These are phyloP conservation scores for Tricholaema leucomelas DNA, from an alignment of 2,113 vertebrate species.

Conservation along the genomic window DNA sequence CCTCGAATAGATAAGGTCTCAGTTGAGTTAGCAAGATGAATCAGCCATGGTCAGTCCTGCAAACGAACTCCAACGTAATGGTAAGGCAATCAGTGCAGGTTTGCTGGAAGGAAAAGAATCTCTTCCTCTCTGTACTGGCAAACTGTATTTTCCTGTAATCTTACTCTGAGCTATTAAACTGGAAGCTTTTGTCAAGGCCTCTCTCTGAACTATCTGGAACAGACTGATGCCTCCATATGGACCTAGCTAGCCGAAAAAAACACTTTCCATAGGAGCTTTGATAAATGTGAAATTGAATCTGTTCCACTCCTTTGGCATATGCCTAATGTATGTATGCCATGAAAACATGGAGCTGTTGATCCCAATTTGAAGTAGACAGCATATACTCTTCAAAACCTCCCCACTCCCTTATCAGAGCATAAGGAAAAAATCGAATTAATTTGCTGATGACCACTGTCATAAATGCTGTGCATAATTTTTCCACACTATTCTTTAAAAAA, in stretches of 20 bases:
- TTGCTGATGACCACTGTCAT: not conserved
- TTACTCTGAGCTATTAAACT: not conserved
- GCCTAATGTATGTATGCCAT: rapidly evolving
- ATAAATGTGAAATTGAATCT: not conserved
- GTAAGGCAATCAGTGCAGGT: not conserved
- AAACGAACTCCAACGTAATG: not conserved
- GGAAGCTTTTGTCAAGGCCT: not conserved
- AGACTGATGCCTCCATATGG: not conserved
- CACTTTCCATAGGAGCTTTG: not conserved
- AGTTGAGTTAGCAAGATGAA: not conserved
- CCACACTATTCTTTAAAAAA: not conserved
- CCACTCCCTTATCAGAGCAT: not conserved
- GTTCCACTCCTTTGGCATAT: not conserved
- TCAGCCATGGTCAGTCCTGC: not conserved
- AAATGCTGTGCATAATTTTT: not conserved
- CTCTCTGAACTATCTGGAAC: not conserved
- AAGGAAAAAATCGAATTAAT: not conserved
- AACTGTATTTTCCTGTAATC: not conserved
- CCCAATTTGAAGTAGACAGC: not conserved
- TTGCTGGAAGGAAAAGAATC: not conserved
- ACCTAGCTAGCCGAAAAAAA: not conserved
- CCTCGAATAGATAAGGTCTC: not conserved
- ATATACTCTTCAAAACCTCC: not conserved
- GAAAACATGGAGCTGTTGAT: not conserved
- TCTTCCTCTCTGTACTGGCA: not conserved